Conservation (phyloP, 2,113 vertebrate genomes). For the Gymnogyps californianus region DNA sequence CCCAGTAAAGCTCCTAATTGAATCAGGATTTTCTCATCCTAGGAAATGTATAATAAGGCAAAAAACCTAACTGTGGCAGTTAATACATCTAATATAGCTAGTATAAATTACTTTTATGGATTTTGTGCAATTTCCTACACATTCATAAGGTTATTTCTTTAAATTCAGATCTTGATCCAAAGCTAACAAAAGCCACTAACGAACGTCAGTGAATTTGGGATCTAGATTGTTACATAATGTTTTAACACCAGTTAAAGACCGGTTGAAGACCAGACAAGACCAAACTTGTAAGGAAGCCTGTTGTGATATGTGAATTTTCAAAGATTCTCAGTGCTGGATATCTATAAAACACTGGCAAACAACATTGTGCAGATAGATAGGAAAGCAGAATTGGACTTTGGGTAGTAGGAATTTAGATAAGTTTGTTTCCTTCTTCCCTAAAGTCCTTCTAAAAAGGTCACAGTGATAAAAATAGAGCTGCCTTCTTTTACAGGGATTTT, state of each 20-base stretch:
- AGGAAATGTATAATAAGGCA: neutral
- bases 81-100: neutral
- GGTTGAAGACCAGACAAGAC: neutral
- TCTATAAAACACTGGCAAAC: neutral
- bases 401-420: neutral
- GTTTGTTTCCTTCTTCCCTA: neutral
- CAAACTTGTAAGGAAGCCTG: neutral
- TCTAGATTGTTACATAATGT: neutral
- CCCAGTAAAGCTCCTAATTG: neutral
- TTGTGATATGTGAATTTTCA: neutral
- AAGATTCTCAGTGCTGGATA: neutral
- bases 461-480: slow-evolving; percentile 37
- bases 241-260: neutral
- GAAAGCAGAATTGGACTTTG: neutral
- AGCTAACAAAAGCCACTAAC: neutral
- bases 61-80: neutral
- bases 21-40: neutral
- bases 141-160: neutral
- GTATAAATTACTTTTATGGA: neutral
- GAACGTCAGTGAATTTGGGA: neutral
- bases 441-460: slow-evolving; percentile 56
- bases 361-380: neutral
- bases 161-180: neutral
- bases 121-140: neutral
- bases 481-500: slow-evolving; percentile 29